A percentile compares a stretch with the other conserved stretches of the same genome.
Conservation (phyloP, 2,797 vertebrate genomes). For the Sebastes flavidus region DNA sequence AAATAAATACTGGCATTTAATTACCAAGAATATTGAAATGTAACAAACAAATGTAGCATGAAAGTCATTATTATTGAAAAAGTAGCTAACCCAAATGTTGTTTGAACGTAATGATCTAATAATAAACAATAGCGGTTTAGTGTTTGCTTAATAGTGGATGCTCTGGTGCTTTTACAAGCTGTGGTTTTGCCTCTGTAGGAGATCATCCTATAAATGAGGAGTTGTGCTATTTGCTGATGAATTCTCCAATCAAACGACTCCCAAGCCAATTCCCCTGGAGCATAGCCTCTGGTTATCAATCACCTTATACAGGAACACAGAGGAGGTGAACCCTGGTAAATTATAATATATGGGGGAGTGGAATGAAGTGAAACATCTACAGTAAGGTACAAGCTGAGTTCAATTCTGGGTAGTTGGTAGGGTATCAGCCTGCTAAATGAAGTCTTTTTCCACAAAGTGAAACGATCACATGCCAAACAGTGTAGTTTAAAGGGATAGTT, state of each 20-base stretch:
- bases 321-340: neutral
- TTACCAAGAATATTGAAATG: neutral
- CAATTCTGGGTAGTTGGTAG: neutral
- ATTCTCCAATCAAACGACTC: slow-evolving; percentile 26
- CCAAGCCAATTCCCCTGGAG: neutral
- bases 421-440: neutral
- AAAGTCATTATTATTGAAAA: slow-evolving; percentile 11
- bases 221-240: slow-evolving; percentile 11
- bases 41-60: slow-evolving; percentile 11
- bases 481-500: too few species aligned
- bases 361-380: neutral
- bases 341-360: neutral
- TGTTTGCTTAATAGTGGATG: neutral
- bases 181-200: neutral
- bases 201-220: slow-evolving; percentile 16
- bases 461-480: neutral
- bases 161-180: neutral
- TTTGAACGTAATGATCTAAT: neutral
- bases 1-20: slow-evolving; percentile 16
- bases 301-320: slow-evolving; percentile 3
- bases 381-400: neutral
- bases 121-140: neutral
- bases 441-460: neutral
- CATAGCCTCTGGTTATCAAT: slow-evolving; percentile 24
- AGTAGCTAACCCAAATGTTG: neutral